Base-by-base conservation (phyloP, 1,140 invertebrate species). In the Orussus abietinus region DNA sequence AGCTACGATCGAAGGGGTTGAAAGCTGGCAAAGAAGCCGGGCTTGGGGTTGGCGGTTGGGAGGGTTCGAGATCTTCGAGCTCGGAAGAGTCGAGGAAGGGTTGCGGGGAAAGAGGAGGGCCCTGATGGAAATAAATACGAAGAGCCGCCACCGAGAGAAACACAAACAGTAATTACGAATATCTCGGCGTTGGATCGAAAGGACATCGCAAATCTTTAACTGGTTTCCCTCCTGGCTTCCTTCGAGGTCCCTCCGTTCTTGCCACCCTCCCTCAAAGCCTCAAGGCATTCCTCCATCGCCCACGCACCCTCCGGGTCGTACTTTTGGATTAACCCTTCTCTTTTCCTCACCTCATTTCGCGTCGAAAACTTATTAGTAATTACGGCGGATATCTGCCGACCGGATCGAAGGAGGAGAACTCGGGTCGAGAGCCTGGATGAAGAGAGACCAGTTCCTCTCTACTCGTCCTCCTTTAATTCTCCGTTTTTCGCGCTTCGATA, bases 101-200 rank as follows among this genome's bases (percentile, higher is more conserved):
- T 7, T 25, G 22, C 22, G 4, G 18, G 18, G 31, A 14, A 2
- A 33, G 31, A 3, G 5, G 13, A 14, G 31, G 31, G 31, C n/a
- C n/a, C n/a, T n/a, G 31, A n/a, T 33, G 35, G 51, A 45, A 56
- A 55, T 53, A 56, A 62, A 69, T 69, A 62, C 51, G 46, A 45
- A 32, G 38, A 43, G 47, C 20, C 35, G 49, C 22, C 30, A 42
- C 7, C 31, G 32, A 64, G 64, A 71, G 69, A 71, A 73, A 72
- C 63, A 72, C 69, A 73, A 73, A 73, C 69, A 72, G 70, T 72
- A 73, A 73, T 73, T 73, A 73, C 69, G 62, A 67, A 71, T 73
- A 73, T 71, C 69, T 73, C 52, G 57, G 51, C 55, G 46, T 38
- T 55, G 60, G 60, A 73, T 73, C 69, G 70, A 72, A 73, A 69